A percentile compares a stretch with the other conserved stretches of the same genome.
Conservation (phyloP, 2,888 invertebrate species). For the Lepidocyrtinus sp. region DNA sequence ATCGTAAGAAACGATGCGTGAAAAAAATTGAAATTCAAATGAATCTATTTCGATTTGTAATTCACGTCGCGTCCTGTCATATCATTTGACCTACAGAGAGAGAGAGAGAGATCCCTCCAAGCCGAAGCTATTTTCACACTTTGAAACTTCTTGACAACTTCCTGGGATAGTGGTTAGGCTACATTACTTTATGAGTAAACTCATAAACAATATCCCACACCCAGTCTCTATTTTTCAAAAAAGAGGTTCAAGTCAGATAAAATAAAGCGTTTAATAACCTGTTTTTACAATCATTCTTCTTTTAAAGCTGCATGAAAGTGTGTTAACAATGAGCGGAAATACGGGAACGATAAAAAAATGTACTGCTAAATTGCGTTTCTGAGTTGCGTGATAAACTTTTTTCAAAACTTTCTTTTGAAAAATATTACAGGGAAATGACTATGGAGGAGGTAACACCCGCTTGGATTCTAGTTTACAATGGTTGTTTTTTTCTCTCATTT, state of each 20-base stretch:
- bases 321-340: slow-evolving; percentile 13
- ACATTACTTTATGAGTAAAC: not conserved
- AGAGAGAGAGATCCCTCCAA: no score
- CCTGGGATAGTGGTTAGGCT: not conserved
- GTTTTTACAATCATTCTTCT: not conserved
- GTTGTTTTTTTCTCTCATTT: no score
- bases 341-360: not conserved
- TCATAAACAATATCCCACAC: not conserved
- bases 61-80: not conserved
- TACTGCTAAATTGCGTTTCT: not conserved
- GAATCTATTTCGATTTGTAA: not conserved
- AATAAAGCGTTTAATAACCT: slow-evolving; percentile 13
- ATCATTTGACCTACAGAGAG: slow-evolving; percentile 11
- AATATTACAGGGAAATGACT: slow-evolving; percentile 5
- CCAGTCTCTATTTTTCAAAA: not conserved
- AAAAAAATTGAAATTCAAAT: not conserved
- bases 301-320: not conserved
- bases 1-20: slow-evolving; percentile 8
- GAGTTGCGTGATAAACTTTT: slow-evolving; percentile 7
- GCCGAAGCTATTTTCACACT: no score
- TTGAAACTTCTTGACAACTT: not conserved
- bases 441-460: not conserved
- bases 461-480: not conserved
- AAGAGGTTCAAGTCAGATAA: not conserved
- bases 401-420: slow-evolving; percentile 9